Conservation (phyloP, 2,888 invertebrate genomes). For the Saturnia japonica region DNA sequence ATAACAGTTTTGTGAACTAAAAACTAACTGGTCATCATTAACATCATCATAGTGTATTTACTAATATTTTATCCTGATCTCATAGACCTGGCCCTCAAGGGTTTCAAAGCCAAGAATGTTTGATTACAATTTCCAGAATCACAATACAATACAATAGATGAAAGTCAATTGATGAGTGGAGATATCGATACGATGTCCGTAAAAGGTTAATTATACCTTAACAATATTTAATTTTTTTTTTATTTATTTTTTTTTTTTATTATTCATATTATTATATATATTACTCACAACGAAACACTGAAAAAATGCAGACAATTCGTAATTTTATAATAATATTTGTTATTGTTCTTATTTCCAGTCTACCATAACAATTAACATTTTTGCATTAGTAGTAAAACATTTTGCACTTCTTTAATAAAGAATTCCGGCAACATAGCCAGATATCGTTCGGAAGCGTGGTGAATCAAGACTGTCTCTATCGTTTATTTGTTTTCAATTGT, state of each 20-base stretch:
- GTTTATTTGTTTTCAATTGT: conserved; percentile 74
- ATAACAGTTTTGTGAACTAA: background rate
- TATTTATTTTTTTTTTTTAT: too few relatives aligned
- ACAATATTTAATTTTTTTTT: too few relatives aligned
- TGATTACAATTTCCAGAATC: background rate
- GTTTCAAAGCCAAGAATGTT: background rate
- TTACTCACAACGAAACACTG: too few relatives aligned
- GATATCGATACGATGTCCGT: background rate
- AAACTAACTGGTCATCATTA: background rate
- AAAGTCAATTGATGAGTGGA: background rate
- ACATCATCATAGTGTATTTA: background rate
- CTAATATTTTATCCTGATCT: background rate
- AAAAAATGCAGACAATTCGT: too few relatives aligned
- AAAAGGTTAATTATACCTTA: background rate
- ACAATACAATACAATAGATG: background rate
- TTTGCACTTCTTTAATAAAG: conserved; percentile 6
- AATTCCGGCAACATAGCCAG: background rate
- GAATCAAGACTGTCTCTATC: conserved; percentile 50
- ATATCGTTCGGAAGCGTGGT: conserved; percentile 34
- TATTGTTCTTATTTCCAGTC: background rate
- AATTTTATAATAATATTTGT: background rate
- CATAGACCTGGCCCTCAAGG: background rate
- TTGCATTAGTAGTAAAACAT: background rate
- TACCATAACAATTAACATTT: background rate
- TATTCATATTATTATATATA: too few relatives aligned